Base-by-base conservation (phyloP, 2,113 vertebrate species). In the Mormoops blainvillei region DNA sequence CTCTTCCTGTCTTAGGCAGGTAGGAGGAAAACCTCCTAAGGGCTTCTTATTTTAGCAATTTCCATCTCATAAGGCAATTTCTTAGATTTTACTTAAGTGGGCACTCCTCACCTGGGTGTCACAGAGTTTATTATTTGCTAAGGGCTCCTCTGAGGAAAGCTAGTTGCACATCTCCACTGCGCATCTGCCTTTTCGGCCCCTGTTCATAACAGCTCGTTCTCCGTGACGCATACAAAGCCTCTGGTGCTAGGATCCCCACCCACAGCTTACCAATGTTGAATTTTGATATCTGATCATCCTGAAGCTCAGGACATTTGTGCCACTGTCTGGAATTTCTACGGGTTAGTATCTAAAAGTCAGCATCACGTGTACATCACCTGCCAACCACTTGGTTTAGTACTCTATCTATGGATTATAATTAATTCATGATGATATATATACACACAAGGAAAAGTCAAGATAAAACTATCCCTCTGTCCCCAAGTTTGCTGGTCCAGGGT, bases 401-500 rank as follows among this genome's bases (percentile, higher is more conserved):
- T 36, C 31, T 65, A 45, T 12, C 26, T 24, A 16, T 15, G 5
- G 5, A 74, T 43, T 6, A 41, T 41, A 87, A 80, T 89, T 10
- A 82, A 31, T 77, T 89, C 33, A 67, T 74, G 7, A 67, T 31
- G 4, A 71, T 20, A 43, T n/a, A 5, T 3, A 43, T 28, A 3
- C 11, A 36, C 19, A 54, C 48, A 9, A 45, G 70, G 7, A 50
- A 67, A 73, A 26, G 43, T n/a, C 18, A 74, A 86, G 58, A 24
- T 43, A 38, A 5, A 88, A 81, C 10, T 38, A 0, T 74, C 2
- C 20, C 4, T 68, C 13, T 56, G 1, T 48, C 0, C 2, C 15
- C n/a, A 14, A 52, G 24, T 38, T 71, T 36, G 6, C 4, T 58
- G 41, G 6, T 11, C 3, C 3, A 65, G 45, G 0, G 1, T 33